Evolutionary conservation across 2,113 vertebrate species (phyloP).

Genomic region (Lamprologus speciosus): DNA sequence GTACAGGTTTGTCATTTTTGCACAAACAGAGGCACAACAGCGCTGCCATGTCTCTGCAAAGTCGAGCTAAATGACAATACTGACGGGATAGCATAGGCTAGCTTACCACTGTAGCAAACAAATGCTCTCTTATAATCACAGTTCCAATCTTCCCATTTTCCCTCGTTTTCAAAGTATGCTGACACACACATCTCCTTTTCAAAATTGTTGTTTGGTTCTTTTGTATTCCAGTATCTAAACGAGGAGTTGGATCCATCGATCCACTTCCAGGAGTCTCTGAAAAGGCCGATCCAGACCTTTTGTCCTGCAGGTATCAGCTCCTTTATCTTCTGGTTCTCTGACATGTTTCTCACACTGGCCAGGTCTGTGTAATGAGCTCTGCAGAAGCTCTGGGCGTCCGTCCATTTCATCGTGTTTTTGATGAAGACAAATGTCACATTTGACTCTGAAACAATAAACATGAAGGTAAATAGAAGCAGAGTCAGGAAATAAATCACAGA

Average conservation of each 20-base stretch:
- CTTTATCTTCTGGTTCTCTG: not conserved
- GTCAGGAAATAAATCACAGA: not conserved
- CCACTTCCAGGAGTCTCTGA: not conserved
- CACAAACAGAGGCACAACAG: not conserved
- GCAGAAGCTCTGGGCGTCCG: fast-evolving
- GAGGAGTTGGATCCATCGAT: fast-evolving
- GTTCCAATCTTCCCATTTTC: not conserved
- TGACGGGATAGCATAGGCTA: not conserved
- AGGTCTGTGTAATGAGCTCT: not conserved
- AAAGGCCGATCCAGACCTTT: not conserved
- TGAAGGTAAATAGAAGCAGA: not conserved
- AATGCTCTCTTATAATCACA: not conserved
- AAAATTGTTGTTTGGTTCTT: not conserved
- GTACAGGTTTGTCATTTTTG: not conserved
- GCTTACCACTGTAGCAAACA: not conserved
- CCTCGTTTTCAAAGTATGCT: fast-evolving
- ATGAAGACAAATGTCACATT: not conserved
- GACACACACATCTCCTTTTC: fast-evolving
- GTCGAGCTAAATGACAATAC: not conserved
- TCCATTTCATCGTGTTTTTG: fast-evolving
- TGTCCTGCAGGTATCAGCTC: fast-evolving
- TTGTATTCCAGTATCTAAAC: not conserved
- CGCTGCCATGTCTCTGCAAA: not conserved
- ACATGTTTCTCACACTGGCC: not conserved
- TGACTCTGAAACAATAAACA: not conserved